Base-by-base conservation (phyloP, 2,888 invertebrate species). In the Tetranychus piercei region DNA sequence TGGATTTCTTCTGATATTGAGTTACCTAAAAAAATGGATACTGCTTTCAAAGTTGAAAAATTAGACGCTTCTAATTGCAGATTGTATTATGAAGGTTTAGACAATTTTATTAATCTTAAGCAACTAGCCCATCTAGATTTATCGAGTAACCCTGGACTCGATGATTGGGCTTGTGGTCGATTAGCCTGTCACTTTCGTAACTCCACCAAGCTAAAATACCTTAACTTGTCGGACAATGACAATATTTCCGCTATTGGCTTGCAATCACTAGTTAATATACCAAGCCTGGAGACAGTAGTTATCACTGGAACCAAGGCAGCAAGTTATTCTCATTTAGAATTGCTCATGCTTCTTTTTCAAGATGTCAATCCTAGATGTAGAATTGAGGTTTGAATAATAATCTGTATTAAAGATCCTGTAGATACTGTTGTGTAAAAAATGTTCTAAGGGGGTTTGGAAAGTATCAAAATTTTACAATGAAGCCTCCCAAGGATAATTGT, bases 61-160 rank as follows among this genome's bases (percentile, higher is more conserved):
- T 20, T 69, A 11, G 69, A 69, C 22, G 69, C 69, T 22, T 69
- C 69, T 69, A 5, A 11, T 23, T 69, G 69, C 80, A 82, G 84
- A 64, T 81, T 97, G 0, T 85, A 88, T 80, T 93, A 90, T 81
- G 92, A 93, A 82, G 94, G 93, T 0, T 81, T 94, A 34, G 85
- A 87, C 73, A 92, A 92, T 82, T 82, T 95, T 18, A 82, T 84
- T 84, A 80, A 78, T 78, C 74, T 69, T 67, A 78, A 77, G 77
- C 77, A 78, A 74, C 75, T 77, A 15, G 77, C 65, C 72, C 78
- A 74, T 74, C 43, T 76, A n/a, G 70, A 76, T 45, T 45, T 76
- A 55, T 74, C 76, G 1, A 55, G 45, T 15, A 76, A 76, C 45
- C 44, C 23, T 44, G 23, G 15, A n/a, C 34, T 76, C 11, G 76